Percentiles rank a stretch among this genome's conserved stretches.
phyloP scores from a whole-genome alignment of 2,113 vertebrate genomes.

The Scomber scombrus region DNA sequence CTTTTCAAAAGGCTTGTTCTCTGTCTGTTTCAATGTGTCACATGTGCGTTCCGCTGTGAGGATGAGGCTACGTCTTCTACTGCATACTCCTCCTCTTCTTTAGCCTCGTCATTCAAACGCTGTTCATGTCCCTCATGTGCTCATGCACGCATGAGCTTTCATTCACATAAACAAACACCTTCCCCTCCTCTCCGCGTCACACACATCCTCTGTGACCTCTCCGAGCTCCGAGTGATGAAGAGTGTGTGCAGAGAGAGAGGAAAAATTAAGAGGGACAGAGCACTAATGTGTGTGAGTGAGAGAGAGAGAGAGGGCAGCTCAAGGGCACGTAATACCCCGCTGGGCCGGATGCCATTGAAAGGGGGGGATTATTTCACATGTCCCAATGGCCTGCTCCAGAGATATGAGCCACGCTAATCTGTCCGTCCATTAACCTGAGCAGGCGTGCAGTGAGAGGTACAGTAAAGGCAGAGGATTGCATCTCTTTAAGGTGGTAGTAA shows the following conservation, averaged over 20 bases:
- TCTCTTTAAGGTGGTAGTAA: background rate
- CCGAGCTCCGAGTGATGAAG: background rate
- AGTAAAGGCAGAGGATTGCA: background rate
- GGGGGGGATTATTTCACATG: conserved; percentile 72
- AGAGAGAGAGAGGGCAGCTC: conserved; percentile 57
- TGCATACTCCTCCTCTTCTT: background rate
- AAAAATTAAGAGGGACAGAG: conserved; percentile 5
- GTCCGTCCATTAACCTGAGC: conserved; percentile 37
- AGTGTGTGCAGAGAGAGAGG: conserved; percentile 11
- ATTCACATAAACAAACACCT: background rate
- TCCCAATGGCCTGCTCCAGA: conserved; percentile 56
- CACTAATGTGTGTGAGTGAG: conserved; percentile 15
- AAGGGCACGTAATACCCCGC: conserved; percentile 67
- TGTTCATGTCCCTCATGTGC: background rate
- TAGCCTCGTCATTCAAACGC: background rate
- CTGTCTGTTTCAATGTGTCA: background rate
- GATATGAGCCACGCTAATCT: conserved; percentile 53
- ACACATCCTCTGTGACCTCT: conserved; percentile 34
- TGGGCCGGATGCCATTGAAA: conserved; percentile 63
- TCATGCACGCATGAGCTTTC: background rate
- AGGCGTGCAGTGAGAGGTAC: background rate
- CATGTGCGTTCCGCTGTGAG: background rate
- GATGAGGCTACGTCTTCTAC: background rate
- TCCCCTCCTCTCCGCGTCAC: background rate
- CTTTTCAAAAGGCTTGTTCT: background rate